Conservation (phyloP, 2,113 vertebrate species). For the Phalacrocorax pelagicus region DNA sequence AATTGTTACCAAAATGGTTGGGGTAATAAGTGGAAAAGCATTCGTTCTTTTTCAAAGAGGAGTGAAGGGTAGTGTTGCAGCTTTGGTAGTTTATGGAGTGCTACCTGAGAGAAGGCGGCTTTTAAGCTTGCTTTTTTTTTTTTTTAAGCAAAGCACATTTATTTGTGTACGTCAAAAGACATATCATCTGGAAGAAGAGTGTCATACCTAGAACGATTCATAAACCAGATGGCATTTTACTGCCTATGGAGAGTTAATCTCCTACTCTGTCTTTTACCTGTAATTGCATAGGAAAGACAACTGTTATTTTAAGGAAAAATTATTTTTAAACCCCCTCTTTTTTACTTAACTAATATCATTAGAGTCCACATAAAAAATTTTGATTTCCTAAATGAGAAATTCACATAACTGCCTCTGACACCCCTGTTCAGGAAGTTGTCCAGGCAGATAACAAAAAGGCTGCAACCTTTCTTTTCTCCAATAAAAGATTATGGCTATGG, state of each 20-base stretch:
- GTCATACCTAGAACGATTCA: neutral
- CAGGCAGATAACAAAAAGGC: neutral
- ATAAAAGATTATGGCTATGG: neutral
- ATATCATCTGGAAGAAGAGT: neutral
- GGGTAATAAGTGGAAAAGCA: neutral
- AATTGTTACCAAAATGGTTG: neutral
- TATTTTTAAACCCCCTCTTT: rapidly evolving
- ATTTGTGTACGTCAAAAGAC: neutral
- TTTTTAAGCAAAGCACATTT: neutral
- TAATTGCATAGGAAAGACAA: neutral
- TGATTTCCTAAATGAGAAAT: neutral
- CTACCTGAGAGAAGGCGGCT: neutral
- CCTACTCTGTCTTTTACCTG: neutral
- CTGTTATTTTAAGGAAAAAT: neutral
- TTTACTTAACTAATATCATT: neutral
- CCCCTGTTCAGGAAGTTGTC: neutral
- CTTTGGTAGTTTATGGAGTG: neutral
- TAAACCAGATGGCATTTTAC: neutral
- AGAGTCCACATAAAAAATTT: neutral
- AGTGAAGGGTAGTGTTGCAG: neutral
- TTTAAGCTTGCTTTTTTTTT: neutral
- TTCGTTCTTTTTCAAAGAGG: neutral
- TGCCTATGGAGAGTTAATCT: neutral
- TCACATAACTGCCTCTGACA: neutral
- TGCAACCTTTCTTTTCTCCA: neutral